Conservation (phyloP, 2,113 vertebrate species). For the Charina bottae region DNA sequence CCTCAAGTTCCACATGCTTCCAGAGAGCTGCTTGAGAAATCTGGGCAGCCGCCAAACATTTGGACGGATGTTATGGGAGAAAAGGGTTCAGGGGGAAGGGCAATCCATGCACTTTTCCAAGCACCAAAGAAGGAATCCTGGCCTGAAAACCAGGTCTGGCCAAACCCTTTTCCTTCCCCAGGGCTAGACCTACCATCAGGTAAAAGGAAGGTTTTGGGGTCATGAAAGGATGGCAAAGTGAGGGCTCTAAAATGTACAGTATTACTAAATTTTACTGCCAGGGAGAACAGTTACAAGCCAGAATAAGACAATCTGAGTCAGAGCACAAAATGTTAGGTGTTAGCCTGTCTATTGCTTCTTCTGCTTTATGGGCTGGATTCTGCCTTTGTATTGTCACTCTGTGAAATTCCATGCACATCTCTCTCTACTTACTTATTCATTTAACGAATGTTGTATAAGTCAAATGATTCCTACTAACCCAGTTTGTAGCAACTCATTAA, state of each 20-base stretch:
- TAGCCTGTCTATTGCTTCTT: not conserved
- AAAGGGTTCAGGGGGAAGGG: no score
- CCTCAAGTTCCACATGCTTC: not conserved
- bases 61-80: no score
- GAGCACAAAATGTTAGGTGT: not conserved
- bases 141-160: not conserved
- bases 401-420: not conserved
- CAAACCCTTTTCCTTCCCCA: no score
- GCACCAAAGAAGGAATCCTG: not conserved
- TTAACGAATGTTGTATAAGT: not conserved
- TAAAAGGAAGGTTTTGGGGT: not conserved
- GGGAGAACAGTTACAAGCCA: not conserved
- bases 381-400: no score
- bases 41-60: not conserved
- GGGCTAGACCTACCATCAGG: not conserved
- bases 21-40: not conserved
- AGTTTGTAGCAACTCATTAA: not conserved
- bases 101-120: not conserved
- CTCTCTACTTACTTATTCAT: not conserved
- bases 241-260: not conserved
- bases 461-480: not conserved
- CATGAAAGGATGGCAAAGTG: not conserved
- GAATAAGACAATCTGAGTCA: not conserved
- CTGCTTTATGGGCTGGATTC: no score
- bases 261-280: not conserved